Base-by-base conservation (phyloP, 2,113 vertebrate species). In the Nyctibius bracteatus region DNA sequence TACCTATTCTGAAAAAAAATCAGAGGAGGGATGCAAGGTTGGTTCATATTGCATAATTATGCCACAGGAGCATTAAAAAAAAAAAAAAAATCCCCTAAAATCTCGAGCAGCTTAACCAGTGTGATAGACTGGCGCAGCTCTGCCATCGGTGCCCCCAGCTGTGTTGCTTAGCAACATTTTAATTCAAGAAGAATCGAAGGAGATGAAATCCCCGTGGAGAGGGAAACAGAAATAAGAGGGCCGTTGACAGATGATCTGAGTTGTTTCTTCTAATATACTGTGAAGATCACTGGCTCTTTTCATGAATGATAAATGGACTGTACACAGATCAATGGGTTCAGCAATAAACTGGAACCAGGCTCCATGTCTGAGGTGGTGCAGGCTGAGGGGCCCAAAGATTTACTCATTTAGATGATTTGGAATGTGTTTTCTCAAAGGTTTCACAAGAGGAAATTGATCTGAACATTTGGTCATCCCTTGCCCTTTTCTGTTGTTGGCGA, bases 261-360 rank as follows among this genome's bases (percentile, higher is more conserved):
- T 98, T 98, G 98, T 99, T 99, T 98, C 98, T 99, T 98, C 98
- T 99, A 98, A 99, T 99, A 99, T 98, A 99, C 98, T 99, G 98
- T 98, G 98, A 99, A 98, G 98, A 99, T 99, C 98, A 98, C 98
- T 98, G 98, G 98, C 98, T 99, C 98, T 98, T 98, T 99, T 98
- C 98, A 98, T 99, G 98, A 98, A 99, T 99, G 99, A 99, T 99
- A 98, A 99, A 99, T 98, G 98, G 98, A 98, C 98, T 98, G 98
- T 98, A 98, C 98, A 98, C 98, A 99, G 98, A 99, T 99, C 98
- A 98, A 99, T 99, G 98, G 97, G 96, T 97, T 97, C 98, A 97
- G 97, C 97, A 98, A 98, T 98, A 98, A 98, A 98, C 97, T 98
- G 98, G 98, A 97, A 97, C 97, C 95, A 95, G 97, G 83, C 97